These are phyloP conservation scores for Metridium senile DNA, from an alignment of 92 coral and sea anemone genomes.

Conservation along the genomic window DNA sequence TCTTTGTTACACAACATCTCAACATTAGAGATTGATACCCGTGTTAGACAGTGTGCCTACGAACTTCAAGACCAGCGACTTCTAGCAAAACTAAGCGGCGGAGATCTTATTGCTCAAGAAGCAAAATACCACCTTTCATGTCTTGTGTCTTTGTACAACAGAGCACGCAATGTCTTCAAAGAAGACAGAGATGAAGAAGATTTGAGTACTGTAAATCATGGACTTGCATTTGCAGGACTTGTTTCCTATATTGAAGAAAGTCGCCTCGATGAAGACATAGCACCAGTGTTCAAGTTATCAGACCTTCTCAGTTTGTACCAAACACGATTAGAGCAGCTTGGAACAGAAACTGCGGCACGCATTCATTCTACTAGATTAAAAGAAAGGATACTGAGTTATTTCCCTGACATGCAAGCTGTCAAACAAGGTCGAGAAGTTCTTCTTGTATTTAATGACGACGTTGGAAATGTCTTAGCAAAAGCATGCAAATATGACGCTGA, in stretches of 20 bases:
- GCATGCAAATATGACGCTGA: constrained; percentile 40
- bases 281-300: constrained; percentile 47
- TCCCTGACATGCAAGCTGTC: constrained; percentile 50
- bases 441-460: constrained; percentile 35
- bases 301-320: constrained; percentile 40
- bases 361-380: constrained; percentile 48
- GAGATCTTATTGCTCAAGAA: constrained; percentile 52
- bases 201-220: constrained; percentile 33
- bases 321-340: constrained; percentile 38
- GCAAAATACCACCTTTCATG: constrained; percentile 48
- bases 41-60: constrained; percentile 40
- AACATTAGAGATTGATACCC: constrained; percentile 37
- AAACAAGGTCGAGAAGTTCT: constrained; percentile 41
- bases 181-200: constrained; percentile 19
- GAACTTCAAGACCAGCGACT: constrained; percentile 38
- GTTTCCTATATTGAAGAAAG: constrained; percentile 43
- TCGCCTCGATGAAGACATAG: constrained; percentile 21
- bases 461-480: constrained; percentile 41
- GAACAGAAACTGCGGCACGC: constrained; percentile 34
- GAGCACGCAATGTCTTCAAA: not conserved
- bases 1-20: constrained; percentile 44
- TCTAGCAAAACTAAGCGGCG: constrained; percentile 43
- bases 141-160: constrained; percentile 14
- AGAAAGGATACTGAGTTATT: constrained; percentile 34
- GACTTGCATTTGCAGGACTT: constrained; percentile 45